Evolutionary conservation across 2,888 invertebrate genomes (phyloP).

Genomic region (Tetragonula carbonaria): DNA sequence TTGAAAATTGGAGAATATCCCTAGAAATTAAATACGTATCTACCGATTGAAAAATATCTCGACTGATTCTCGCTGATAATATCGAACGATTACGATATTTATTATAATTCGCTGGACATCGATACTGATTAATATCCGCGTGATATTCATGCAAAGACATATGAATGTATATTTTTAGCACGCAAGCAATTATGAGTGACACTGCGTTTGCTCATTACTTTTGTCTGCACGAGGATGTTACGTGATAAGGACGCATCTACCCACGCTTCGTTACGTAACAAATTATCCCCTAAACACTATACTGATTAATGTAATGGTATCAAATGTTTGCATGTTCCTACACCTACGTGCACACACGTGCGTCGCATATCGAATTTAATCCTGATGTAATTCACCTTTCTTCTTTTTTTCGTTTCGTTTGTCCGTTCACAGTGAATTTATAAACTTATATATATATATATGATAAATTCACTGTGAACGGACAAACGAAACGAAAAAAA

Average conservation of each 20-base stretch:
- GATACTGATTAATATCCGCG: neutral
- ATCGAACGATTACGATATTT: neutral
- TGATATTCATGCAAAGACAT: constrained; percentile 18
- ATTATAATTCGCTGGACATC: constrained; percentile 1
- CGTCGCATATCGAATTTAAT: neutral
- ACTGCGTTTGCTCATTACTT: constrained; percentile 16
- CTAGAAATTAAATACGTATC: neutral
- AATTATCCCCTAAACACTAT: constrained; percentile 31
- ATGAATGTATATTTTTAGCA: constrained; percentile 31
- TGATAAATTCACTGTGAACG: too few species aligned
- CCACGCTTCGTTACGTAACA: constrained; percentile 49
- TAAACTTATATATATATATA: too few species aligned
- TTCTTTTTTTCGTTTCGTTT: neutral
- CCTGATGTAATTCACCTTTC: neutral
- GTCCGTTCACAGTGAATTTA: too few species aligned
- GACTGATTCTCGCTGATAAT: neutral
- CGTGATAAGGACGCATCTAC: constrained; percentile 38
- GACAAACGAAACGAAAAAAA: too few species aligned
- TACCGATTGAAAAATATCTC: neutral
- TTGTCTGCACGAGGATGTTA: constrained; percentile 34
- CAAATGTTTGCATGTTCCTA: constrained; percentile 1
- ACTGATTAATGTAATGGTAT: constrained; percentile 6
- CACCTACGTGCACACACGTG: neutral
- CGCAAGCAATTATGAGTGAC: constrained; percentile 4
- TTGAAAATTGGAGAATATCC: neutral